Percentiles rank a stretch among this genome's conserved stretches.
These are phyloP conservation scores for Pangasius mekongensis DNA, from an alignment of 2,797 vertebrate species.

Conservation along the genomic window DNA sequence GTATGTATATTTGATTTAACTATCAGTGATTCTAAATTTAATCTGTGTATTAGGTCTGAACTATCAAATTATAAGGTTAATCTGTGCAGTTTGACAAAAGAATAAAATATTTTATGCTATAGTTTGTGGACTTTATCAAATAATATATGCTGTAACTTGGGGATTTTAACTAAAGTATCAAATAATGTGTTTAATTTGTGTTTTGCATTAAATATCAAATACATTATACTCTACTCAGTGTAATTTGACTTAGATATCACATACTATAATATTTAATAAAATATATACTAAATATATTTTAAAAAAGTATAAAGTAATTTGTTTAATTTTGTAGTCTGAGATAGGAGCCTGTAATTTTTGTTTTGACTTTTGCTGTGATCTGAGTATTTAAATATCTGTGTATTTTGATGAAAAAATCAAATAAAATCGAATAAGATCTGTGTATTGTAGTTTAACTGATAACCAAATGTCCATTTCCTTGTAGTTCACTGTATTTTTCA, in stretches of 20 bases:
- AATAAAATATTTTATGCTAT: background rate
- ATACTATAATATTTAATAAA: background rate
- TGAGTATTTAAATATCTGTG: background rate
- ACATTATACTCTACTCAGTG: background rate
- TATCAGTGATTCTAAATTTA: background rate
- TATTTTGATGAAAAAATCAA: background rate
- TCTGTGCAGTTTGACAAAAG: background rate
- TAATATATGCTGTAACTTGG: background rate
- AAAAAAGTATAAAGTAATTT: background rate
- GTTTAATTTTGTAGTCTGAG: background rate
- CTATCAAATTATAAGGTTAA: background rate
- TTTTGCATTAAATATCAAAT: background rate
- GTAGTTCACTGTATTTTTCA: background rate
- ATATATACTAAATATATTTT: background rate
- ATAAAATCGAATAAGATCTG: too few species aligned
- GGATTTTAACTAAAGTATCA: background rate
- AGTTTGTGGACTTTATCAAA: background rate
- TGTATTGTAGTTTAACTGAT: background rate
- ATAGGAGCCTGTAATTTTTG: background rate
- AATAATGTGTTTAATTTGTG: background rate
- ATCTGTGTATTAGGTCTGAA: background rate
- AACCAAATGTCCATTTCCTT: background rate
- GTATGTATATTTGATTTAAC: background rate
- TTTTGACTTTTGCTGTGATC: background rate
- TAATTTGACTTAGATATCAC: background rate